Evolutionary conservation across 2,113 vertebrate species (phyloP).

Genomic region (Channa maculata): DNA sequence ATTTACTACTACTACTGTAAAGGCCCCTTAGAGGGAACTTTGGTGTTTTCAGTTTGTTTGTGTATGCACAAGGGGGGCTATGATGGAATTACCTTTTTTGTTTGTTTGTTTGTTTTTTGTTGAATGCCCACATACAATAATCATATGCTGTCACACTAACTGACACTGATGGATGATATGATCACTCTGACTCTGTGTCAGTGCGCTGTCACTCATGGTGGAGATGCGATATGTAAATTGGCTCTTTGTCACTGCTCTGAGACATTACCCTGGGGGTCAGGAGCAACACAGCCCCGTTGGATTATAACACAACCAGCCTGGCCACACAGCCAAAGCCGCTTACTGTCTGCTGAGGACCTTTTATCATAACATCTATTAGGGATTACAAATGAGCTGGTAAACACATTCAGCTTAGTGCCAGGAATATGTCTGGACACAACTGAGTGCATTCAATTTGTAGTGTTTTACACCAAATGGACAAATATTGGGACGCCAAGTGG

Average conservation of each 20-base stretch:
- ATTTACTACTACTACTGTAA: no score
- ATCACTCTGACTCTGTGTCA: slow-evolving; percentile 29
- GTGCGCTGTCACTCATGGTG: slow-evolving; percentile 43
- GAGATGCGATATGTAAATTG: slow-evolving; percentile 56
- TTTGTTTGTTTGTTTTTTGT: no score
- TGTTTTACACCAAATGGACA: not conserved
- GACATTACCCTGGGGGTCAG: slow-evolving; percentile 45
- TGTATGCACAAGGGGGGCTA: no score
- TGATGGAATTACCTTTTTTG: no score
- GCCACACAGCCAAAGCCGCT: not conserved
- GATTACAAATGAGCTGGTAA: not conserved
- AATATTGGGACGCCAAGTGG: not conserved
- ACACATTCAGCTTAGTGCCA: not conserved
- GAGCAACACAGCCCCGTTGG: slow-evolving; percentile 19
- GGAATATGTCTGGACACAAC: not conserved
- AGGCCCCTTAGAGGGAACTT: no score
- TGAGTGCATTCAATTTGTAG: no score
- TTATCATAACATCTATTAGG: not conserved
- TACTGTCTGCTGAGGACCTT: not conserved
- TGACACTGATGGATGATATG: slow-evolving; percentile 16
- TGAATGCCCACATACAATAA: no score
- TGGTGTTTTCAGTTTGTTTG: no score
- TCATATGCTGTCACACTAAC: not conserved
- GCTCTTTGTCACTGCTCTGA: slow-evolving; percentile 57
- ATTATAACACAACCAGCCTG: slow-evolving; percentile 20